Percentiles rank a stretch among this genome's conserved stretches.
phyloP scores from a whole-genome alignment of 2,113 vertebrate species.

The Corythaeola cristata region DNA sequence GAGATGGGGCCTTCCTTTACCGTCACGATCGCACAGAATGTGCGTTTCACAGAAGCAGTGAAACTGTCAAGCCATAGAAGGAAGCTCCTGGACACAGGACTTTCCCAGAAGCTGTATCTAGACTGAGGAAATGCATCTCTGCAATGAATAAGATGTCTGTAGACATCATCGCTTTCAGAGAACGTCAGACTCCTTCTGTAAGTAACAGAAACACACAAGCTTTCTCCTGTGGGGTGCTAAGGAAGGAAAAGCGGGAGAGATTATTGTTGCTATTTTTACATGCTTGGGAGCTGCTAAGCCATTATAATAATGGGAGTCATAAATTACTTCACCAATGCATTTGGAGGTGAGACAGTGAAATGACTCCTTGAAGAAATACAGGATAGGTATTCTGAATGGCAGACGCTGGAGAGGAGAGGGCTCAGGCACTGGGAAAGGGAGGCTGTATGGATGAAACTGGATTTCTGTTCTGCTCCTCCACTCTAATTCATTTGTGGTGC shows the following conservation, averaged over 20 bases:
- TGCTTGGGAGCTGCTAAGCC: conserved; percentile 34
- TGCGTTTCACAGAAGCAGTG: neutral
- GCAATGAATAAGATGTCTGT: neutral
- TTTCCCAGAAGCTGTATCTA: neutral
- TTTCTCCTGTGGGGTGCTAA: conserved; percentile 24
- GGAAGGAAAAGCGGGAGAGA: conserved; percentile 46
- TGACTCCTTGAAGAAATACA: neutral
- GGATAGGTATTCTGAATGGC: conserved; percentile 15
- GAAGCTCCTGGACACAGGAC: neutral
- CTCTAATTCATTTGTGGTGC: neutral
- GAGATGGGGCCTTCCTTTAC: neutral
- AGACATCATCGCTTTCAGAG: neutral
- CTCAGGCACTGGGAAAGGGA: neutral
- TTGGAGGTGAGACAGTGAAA: conserved; percentile 47
- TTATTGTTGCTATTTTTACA: conserved; percentile 63
- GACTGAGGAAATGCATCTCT: neutral
- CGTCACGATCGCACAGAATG: rapidly evolving
- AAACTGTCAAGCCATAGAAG: neutral
- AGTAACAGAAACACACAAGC: neutral
- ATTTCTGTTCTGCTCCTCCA: neutral
- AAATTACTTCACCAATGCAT: conserved; percentile 49
- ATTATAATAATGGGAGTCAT: conserved; percentile 51
- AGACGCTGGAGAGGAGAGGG: neutral
- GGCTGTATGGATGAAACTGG: neutral
- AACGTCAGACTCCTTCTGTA: neutral